Conservation (phyloP, 2,113 vertebrate species). For the Amazona vittata region DNA sequence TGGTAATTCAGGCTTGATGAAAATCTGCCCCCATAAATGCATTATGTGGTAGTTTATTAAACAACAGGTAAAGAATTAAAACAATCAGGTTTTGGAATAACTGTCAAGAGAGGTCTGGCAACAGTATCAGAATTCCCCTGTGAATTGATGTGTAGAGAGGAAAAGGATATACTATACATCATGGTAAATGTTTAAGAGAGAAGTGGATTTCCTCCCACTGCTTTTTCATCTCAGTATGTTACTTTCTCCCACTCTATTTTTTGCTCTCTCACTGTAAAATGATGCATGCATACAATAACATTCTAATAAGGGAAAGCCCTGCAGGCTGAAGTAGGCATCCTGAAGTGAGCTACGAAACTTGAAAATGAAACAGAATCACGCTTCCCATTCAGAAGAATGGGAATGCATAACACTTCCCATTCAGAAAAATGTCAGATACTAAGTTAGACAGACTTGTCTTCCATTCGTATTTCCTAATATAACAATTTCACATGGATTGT, state of each 20-base stretch:
- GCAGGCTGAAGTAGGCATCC: neutral
- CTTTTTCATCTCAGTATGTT: conserved; percentile 40
- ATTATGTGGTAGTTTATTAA: neutral
- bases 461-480: neutral
- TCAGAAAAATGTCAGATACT: neutral
- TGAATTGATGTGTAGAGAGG: neutral
- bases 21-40: neutral
- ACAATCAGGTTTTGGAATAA: neutral
- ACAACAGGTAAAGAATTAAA: neutral
- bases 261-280: neutral
- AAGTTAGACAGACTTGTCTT: neutral
- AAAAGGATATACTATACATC: neutral
- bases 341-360: neutral
- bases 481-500: neutral
- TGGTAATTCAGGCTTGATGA: neutral
- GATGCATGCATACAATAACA: neutral
- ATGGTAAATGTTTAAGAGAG: neutral
- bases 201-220: conserved; percentile 35
- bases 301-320: neutral
- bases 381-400: neutral
- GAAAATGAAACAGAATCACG: neutral
- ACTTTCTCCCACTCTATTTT: neutral
- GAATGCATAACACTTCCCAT: neutral
- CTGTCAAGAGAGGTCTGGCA: neutral
- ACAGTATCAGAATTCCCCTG: neutral